These are phyloP conservation scores for Macroteleia sp. DNA, from an alignment of 2,888 invertebrate species.

Conservation along the genomic window DNA sequence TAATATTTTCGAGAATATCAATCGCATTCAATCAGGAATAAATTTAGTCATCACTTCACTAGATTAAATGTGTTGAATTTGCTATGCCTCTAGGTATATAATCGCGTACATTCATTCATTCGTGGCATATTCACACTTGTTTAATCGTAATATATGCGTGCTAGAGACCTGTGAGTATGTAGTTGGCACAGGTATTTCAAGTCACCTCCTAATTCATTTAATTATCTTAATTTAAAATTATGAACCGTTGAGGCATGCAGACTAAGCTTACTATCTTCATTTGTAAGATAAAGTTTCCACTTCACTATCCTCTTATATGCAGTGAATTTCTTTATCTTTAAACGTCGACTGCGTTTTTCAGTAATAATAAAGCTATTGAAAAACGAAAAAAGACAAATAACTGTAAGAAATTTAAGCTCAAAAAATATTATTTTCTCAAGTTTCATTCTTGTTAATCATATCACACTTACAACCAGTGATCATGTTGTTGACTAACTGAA, in stretches of 20 bases:
- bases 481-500: constrained; percentile 36
- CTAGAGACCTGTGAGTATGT: constrained; percentile 48
- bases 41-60: constrained; percentile 5
- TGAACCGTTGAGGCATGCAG: constrained; percentile 65
- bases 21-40: no score
- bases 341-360: not conserved
- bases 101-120: constrained; percentile 38
- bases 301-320: constrained; percentile 24
- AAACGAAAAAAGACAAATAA: no score
- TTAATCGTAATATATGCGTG: constrained; percentile 53
- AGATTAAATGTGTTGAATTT: constrained; percentile 14
- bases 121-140: constrained; percentile 34
- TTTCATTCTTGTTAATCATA: not conserved
- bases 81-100: constrained; percentile 8
- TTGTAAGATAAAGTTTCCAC: constrained; percentile 60
- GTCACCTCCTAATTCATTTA: constrained; percentile 75
- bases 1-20: no score
- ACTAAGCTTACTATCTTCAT: constrained; percentile 69
- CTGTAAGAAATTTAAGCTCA: no score
- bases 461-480: constrained; percentile 3
- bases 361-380: no score
- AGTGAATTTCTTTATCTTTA: not conserved
- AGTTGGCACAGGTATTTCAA: constrained; percentile 46
- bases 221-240: constrained; percentile 78
- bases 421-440: not conserved